Base-by-base conservation (phyloP, 2,113 vertebrate genomes). In the Ochotona curzoniae region DNA sequence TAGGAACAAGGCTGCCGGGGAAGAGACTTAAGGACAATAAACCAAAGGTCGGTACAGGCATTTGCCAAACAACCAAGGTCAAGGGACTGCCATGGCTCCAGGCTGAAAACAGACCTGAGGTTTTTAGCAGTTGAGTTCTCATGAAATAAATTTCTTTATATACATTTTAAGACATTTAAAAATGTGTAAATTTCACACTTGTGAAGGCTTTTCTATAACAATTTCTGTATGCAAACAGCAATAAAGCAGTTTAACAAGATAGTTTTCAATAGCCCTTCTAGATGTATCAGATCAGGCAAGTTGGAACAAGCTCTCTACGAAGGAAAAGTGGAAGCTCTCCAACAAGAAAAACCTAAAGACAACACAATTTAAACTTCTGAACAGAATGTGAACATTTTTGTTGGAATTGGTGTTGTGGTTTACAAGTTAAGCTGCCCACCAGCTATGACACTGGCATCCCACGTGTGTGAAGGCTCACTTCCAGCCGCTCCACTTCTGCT, bases 111-210 rank as follows among this genome's bases (percentile, higher is more conserved):
- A 32, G 32, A 60, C 44, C 32, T 30, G 21, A 15, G 10, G 25
- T 57, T 54, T 44, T 76, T 57, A 84, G n/a, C 28, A 73, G 20
- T 35, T 83, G 25, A 30, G 90, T 82, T 85, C 78, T 54, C 47
- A 28, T 32, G 51, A 57, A 61, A 91, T 86, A 69, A 51, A 82
- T 73, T 51, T 89, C 54, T 91, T 84, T 49, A 54, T 44, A 44
- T 44, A 67, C n/a, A 64, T 64, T 28, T 47, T 30, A 12, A 60
- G 79, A 92, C 54, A 21, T 57, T 57, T 57, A 57, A 63, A 64
- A 49, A 44, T 44, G 38, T 44, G 38, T 6, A 44, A 44, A 3
- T 44, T 44, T 44, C 6, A 44, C 38, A 44, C 38, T 44, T 44
- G 38, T 44, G 6, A 44, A 44, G 38, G 38, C 38, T 44, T 44